These are phyloP conservation scores for Morinoia aosen DNA, from an alignment of 2,888 invertebrate species.

Conservation along the genomic window DNA sequence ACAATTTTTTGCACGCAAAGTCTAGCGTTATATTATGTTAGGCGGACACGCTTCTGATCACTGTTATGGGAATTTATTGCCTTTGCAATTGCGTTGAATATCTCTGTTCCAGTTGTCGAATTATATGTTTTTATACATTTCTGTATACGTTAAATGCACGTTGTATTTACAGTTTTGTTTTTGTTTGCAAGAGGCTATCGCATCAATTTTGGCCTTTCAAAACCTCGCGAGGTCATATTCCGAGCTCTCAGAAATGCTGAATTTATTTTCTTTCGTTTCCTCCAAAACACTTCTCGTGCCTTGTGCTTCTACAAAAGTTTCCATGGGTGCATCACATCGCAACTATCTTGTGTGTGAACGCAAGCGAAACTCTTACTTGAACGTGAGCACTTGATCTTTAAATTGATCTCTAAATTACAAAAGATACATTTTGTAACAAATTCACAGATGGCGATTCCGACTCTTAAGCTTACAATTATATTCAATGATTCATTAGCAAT, in stretches of 20 bases:
- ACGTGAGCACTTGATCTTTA: not conserved
- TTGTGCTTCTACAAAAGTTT: not conserved
- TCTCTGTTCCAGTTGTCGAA: not conserved
- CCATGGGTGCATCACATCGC: too few species aligned
- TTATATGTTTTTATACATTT: not conserved
- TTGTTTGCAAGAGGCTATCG: not conserved
- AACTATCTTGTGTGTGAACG: not conserved
- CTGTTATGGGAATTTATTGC: not conserved
- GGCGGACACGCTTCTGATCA: not conserved
- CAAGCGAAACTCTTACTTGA: not conserved
- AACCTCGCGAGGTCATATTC: not conserved
- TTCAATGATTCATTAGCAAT: not conserved
- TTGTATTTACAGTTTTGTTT: not conserved
- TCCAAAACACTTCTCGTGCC: too few species aligned
- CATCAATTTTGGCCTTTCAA: not conserved
- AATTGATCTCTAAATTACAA: not conserved
- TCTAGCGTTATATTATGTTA: not conserved
- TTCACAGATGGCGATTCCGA: not conserved
- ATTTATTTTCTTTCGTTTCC: not conserved
- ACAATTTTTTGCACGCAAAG: not conserved
- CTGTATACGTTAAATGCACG: not conserved
- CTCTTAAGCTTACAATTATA: not conserved
- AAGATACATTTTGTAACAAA: not conserved
- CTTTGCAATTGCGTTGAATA: not conserved
- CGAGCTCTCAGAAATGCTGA: not conserved